Evolutionary conservation across 2,113 vertebrate species (phyloP), one percentile per base, ranked within the genome.

Genomic region (Prietella phreatophila): DNA sequence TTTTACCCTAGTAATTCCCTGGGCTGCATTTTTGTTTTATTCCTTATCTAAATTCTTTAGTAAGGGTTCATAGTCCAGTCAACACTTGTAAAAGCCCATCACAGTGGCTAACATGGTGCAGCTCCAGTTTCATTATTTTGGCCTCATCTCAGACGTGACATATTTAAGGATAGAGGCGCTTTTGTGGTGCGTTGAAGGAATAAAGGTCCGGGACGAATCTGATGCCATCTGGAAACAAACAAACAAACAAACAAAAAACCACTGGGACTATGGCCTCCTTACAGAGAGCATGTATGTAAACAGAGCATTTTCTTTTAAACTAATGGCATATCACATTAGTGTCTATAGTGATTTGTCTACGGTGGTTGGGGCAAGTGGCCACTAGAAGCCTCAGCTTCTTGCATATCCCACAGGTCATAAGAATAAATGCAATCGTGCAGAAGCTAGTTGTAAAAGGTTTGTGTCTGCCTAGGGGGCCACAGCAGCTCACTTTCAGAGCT

Each of bases 211-310:
- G 92, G 93, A 91, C 93, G 96, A 96, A 96, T 97, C 95, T 96
- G 93, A 93, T 92, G 91, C 93, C 91, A 95, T 96, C 95, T 96
- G 95, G 95, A 96, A 25, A 36, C 5, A 47, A 47, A 47, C 42
- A 47, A 47, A 47, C 42, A 96, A 25, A 36, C 42, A 47, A 47
- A 42, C 5, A 42, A 42, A 95, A 93, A 96, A 96, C 95, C 95
- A 92, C 93, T 94, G 93, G 96, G 96, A 95, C 93, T 93, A 93
- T 92, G 94, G 95, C 93, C 94, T 92, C 92, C 92, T 96, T 94
- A 94, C 95, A 95, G 94, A 93, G 95, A 93, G 95, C 96, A 97
- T 95, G 95, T 94, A 96, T 96, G 96, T 97, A 97, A 97, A 96
- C 95, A 95, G 93, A 78, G 76, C 95, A 95, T 20, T 84, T 53